Evolutionary conservation across 1,140 invertebrate species (phyloP), one percentile per base, ranked within the genome.

Genomic region (Orchesella cincta): DNA sequence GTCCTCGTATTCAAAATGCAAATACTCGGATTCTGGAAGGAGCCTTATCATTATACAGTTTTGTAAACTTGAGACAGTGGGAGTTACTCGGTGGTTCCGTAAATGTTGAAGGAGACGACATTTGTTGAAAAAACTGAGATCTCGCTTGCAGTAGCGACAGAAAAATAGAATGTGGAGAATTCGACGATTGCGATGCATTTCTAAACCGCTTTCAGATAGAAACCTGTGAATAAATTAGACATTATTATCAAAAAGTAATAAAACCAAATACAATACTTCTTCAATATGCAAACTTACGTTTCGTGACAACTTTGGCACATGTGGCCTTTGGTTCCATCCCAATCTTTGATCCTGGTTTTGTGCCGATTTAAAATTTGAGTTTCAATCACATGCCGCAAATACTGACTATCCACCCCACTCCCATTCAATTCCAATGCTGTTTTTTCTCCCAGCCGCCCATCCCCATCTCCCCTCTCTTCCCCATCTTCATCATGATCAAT

Each of bases 81-180:
- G 52, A 3, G 74, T 64, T 3, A 67, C 74, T 5, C 57, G 31
- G 29, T 76, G 74, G 20, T 57, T 64, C 20, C 36, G 29, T 12
- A 76, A 28, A 34, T 76, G 74, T 31, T 76, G 54, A n/a, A 76
- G 74, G 23, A 76, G 34, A n/a, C 62, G 74, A 29, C 74, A 76
- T 23, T 62, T 57, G 62, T 76, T 76, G 26, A 35, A 57, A 36
- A 64, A 76, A 64, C 26, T 64, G 33, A 64, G 54, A 33, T 76
- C 62, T 2, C 54, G 54, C n/a, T 36, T 33, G 57, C 74, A 76
- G 57, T 76, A 62, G 35, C 52, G 74, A 46, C 74, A 76, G 34
- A 12, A 67, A 67, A 67, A 67, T 3, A 31, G n/a, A 33, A 67
- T 67, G n/a, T 67, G 62, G 31, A 31, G 62, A 67, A 67, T 67